Base-by-base conservation (phyloP, 2,888 invertebrate species). In the Sphinx pinastri region DNA sequence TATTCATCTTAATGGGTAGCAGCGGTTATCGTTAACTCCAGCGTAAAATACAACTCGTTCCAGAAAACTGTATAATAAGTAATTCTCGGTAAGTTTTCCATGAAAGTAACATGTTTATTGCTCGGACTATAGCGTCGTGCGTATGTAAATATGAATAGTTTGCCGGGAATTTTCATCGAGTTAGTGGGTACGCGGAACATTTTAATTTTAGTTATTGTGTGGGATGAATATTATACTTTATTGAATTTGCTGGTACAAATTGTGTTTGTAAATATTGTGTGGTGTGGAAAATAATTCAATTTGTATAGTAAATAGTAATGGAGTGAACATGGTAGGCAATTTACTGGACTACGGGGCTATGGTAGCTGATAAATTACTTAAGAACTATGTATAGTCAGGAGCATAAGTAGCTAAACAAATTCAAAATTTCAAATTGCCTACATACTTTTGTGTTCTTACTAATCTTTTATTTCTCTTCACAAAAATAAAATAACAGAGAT, bases 61-160 rank as follows among this genome's bases (percentile, higher is more conserved):
- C 58, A 58, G 58, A 58, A 58, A 63, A 63, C 49, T 16, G 49
- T 19, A 63, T 49, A 25, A 47, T 13, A 13, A 63, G 47, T 49
- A 49, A 19, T 63, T 75, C 75, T 77, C 71, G 75, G 71, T 75
- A 79, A 63, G 77, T 81, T 81, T 76, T 77, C 72, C 78, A 75
- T 76, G 71, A 71, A 74, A 68, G 73, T 67, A 60, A 68, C 67
- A 73, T 76, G 80, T 81, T 82, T 81, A 81, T 79, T 70, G 74
- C 79, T 71, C 76, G 71, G 73, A 74, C 73, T 75, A 79, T 76
- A 79, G 75, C 75, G 73, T 75, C 77, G 80, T 71, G 76, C 77
- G 78, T 79, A 81, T 81, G 81, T 79, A 78, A 82, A 81, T 82
- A 72, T 77, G 74, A 67, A 68, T 78, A 76, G 77, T 75, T 77